Percentiles rank a stretch among this genome's conserved stretches.
Evolutionary conservation across 2,113 vertebrate genomes (phyloP).

Genomic region (Salvelinus sp.): DNA sequence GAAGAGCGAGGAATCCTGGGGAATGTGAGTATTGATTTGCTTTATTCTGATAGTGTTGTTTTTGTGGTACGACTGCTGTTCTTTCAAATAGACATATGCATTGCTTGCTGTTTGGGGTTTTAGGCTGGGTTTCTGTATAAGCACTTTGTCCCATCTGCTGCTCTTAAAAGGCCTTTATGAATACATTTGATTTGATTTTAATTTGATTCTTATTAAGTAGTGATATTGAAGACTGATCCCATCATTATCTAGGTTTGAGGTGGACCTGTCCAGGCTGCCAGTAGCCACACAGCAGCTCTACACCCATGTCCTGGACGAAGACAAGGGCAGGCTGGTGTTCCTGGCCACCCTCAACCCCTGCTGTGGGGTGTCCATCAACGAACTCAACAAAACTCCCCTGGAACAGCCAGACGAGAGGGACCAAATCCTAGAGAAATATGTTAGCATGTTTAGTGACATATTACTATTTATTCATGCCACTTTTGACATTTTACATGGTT

Average conservation of each 20-base stretch:
- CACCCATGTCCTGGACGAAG: conserved; percentile 70
- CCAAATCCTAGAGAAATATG: conserved; percentile 78
- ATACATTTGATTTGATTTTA: neutral
- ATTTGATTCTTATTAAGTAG: too few relatives aligned
- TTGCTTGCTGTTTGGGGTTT: too few relatives aligned
- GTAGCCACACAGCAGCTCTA: conserved; percentile 79
- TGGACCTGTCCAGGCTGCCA: conserved; percentile 79
- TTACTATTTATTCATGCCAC: neutral
- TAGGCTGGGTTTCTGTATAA: too few relatives aligned
- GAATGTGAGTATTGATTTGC: conserved; percentile 80
- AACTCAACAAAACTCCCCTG: conserved; percentile 80
- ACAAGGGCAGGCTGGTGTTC: conserved; percentile 81
- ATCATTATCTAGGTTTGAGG: conserved; percentile 78
- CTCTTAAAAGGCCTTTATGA: too few relatives aligned
- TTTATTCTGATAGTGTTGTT: neutral
- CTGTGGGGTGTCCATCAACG: conserved; percentile 84
- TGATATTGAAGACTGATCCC: neutral
- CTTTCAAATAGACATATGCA: neutral
- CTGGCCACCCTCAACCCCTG: conserved; percentile 81
- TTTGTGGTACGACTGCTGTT: neutral
- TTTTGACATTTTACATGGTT: neutral
- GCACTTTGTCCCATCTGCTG: too few relatives aligned
- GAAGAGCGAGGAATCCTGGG: conserved; percentile 88
- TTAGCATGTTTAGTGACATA: conserved; percentile 65
- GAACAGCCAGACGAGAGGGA: conserved; percentile 76